Conservation (phyloP, 2,797 vertebrate genomes). For the Streptopelia turtur region DNA sequence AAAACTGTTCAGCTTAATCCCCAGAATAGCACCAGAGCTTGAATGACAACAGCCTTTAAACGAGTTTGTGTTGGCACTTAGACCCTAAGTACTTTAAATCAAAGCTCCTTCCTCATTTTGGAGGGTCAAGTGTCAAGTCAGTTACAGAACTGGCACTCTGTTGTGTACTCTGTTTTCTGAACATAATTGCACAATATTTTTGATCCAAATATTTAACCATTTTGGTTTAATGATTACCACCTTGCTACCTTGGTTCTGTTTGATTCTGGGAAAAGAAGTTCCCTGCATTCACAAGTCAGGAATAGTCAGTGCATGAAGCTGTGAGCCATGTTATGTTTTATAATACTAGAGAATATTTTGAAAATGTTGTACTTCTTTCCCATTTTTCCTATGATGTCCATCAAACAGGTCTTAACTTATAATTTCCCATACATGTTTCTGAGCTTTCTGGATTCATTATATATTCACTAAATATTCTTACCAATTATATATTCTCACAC, state of each 20-base stretch:
- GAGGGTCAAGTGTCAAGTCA: not conserved
- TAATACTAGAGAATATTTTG: not conserved
- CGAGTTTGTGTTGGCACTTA: not conserved
- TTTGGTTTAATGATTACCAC: not conserved
- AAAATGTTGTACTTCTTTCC: not conserved
- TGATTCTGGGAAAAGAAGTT: rapidly evolving
- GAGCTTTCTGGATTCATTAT: not conserved
- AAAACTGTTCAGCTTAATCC: not conserved
- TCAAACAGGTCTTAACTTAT: not conserved
- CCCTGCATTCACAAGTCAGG: not conserved
- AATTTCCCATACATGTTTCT: not conserved
- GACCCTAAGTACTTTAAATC: not conserved
- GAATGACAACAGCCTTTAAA: not conserved
- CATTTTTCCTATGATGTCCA: not conserved
- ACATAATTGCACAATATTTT: not conserved
- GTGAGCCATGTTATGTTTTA: not conserved
- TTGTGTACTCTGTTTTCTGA: not conserved
- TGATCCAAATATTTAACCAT: not conserved
- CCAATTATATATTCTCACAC: not conserved
- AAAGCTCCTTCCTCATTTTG: not conserved
- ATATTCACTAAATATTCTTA: not conserved
- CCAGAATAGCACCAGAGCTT: not conserved
- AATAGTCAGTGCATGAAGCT: not conserved
- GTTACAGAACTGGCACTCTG: too few species aligned
- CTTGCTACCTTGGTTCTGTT: not conserved